A percentile compares a stretch with the other conserved stretches of the same genome.
These are phyloP conservation scores for Dione juno DNA, from an alignment of 2,888 invertebrate genomes.

Conservation along the genomic window DNA sequence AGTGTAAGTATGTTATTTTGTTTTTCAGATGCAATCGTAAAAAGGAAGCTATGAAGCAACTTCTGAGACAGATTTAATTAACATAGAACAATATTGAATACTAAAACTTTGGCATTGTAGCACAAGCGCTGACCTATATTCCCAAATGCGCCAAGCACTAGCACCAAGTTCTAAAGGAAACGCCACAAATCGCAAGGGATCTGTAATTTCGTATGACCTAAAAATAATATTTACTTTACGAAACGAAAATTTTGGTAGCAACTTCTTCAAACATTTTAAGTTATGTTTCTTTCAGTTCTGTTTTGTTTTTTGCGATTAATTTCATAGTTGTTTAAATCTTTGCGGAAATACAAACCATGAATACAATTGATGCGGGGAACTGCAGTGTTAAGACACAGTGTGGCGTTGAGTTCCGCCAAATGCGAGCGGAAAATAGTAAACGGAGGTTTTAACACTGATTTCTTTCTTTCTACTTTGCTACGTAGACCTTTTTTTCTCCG, in stretches of 20 bases:
- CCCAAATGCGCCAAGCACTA: conserved; percentile 4
- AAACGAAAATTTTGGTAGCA: background rate
- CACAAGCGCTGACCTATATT: conserved; percentile 15
- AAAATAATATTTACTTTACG: conserved; percentile 19
- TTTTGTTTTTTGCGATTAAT: no score
- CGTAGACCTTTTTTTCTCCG: background rate
- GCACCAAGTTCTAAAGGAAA: conserved; percentile 19
- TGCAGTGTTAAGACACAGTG: no score
- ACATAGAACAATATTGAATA: conserved; percentile 5
- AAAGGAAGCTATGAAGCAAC: no score
- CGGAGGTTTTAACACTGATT: no score
- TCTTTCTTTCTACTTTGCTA: no score
- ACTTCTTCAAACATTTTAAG: background rate
- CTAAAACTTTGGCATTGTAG: conserved; percentile 4
- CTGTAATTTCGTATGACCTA: conserved; percentile 24
- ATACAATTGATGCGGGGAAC: no score
- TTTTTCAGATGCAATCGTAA: no score
- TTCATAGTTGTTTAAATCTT: no score
- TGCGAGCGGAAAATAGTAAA: no score
- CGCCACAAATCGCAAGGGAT: conserved; percentile 19
- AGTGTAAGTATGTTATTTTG: no score
- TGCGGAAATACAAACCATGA: no score
- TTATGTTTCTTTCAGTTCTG: background rate
- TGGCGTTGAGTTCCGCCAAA: no score
- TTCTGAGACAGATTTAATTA: conserved; percentile 1